These are phyloP conservation scores for Aplochiton taeniatus DNA, from an alignment of 2,797 vertebrate species.

Conservation along the genomic window DNA sequence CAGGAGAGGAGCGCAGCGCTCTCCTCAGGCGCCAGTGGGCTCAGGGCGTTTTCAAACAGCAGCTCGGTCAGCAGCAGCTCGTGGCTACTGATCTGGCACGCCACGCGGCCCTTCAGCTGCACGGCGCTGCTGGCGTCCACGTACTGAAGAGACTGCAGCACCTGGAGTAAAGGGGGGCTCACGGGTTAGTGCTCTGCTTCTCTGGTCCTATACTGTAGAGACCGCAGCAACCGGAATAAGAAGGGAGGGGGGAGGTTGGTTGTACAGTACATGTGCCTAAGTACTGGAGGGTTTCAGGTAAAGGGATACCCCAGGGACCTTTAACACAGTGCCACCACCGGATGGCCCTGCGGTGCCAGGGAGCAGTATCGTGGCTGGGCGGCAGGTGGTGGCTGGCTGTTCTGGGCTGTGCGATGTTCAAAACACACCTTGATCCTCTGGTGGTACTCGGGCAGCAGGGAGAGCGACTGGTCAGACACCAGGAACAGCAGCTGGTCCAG, in stretches of 20 bases:
- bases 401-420: not conserved
- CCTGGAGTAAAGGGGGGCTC: conserved; percentile 62
- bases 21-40: conserved; percentile 86
- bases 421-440: conserved; percentile 82
- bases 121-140: conserved; percentile 82
- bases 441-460: conserved; percentile 86
- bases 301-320: too few relatives aligned
- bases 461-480: conserved; percentile 85
- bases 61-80: conserved; percentile 91
- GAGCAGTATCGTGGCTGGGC: not conserved
- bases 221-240: too few relatives aligned
- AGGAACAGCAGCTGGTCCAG: conserved; percentile 83
- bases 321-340: too few relatives aligned
- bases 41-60: conserved; percentile 88
- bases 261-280: too few relatives aligned
- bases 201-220: too few relatives aligned
- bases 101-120: conserved; percentile 89
- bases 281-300: too few relatives aligned
- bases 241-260: too few relatives aligned
- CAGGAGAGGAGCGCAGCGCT: conserved; percentile 90
- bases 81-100: conserved; percentile 90
- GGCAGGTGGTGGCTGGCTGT: not conserved
- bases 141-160: conserved; percentile 85
- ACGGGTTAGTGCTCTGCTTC: too few relatives aligned
- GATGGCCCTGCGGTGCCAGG: too few relatives aligned